A percentile compares a stretch with the other conserved stretches of the same genome.
These are phyloP conservation scores for Megaceryle maxima DNA, from an alignment of 2,113 vertebrate species.

Conservation along the genomic window DNA sequence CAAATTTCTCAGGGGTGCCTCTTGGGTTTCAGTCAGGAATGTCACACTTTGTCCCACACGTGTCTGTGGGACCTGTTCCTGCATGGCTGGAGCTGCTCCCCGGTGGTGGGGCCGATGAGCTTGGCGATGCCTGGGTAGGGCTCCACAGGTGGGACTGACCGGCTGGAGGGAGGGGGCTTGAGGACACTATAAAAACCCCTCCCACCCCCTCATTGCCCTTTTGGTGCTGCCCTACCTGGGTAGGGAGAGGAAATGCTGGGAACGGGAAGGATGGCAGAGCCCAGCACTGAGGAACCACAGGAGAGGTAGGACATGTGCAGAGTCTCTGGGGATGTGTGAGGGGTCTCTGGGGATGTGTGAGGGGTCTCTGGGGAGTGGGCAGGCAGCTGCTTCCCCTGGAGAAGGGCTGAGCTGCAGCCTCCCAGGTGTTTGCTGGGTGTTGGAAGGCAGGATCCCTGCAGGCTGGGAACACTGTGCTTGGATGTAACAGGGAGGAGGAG, in stretches of 20 bases:
- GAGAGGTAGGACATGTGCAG: not conserved
- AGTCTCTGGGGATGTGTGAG: not conserved
- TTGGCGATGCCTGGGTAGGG: not conserved
- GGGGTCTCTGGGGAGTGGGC: not conserved
- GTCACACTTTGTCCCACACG: accelerated
- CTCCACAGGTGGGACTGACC: not conserved
- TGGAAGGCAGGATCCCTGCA: not conserved
- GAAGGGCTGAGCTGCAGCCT: not conserved
- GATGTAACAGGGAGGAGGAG: accelerated
- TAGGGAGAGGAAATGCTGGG: accelerated
- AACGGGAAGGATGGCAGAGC: not conserved
- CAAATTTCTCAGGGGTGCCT: not conserved
- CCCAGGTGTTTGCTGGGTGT: accelerated
- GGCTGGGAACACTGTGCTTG: not conserved
- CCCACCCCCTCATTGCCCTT: accelerated
- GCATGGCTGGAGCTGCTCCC: not conserved
- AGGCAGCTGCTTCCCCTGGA: accelerated
- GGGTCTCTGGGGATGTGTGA: not conserved
- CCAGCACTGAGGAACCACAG: accelerated
- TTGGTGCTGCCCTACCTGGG: not conserved
- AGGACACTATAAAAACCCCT: not conserved
- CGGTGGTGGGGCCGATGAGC: accelerated
- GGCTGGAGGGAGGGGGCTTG: no score
- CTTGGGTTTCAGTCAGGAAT: not conserved
- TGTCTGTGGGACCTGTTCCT: accelerated